Evolutionary conservation across 2,113 vertebrate genomes (phyloP).

Genomic region (Leucoraja erinaceus): DNA sequence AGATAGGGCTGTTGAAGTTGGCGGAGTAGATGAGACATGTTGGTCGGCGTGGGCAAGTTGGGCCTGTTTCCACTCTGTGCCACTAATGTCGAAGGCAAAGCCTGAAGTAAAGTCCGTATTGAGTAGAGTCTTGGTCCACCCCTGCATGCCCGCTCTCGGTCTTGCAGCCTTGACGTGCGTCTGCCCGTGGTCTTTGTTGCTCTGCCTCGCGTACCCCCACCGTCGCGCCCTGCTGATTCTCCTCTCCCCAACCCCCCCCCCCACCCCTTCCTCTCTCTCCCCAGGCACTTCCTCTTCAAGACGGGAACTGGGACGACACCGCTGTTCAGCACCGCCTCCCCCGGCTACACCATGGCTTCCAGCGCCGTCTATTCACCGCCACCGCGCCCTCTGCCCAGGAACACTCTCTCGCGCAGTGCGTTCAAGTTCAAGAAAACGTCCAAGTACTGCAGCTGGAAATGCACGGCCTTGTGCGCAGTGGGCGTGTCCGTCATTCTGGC

Average conservation of each 20-base stretch:
- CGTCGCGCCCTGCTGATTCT: not conserved
- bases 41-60: too few species aligned
- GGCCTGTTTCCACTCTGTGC: too few species aligned
- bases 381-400: slow-evolving; percentile 85
- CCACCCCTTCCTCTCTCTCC: slow-evolving; percentile 44
- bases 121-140: not conserved
- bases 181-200: too few species aligned
- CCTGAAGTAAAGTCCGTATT: not conserved
- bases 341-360: slow-evolving; percentile 96
- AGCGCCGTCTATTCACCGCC: slow-evolving; percentile 96
- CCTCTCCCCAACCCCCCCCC: slow-evolving; percentile 43
- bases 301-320: slow-evolving; percentile 93
- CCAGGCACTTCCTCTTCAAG: slow-evolving; percentile 98
- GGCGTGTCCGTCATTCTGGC: slow-evolving; percentile 86
- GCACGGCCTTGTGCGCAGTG: slow-evolving; percentile 88
- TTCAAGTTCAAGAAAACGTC: slow-evolving; percentile 99
- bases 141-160: not conserved
- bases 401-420: slow-evolving; percentile 88
- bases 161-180: not conserved
- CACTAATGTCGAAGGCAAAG: too few species aligned
- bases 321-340: slow-evolving; percentile 89
- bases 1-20: too few species aligned
- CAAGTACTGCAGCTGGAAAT: slow-evolving; percentile 96
- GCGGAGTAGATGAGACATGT: too few species aligned
- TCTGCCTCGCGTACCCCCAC: not conserved